These are phyloP conservation scores for Leptonema lineaticorne DNA, from an alignment of 1,140 invertebrate species.

Conservation along the genomic window DNA sequence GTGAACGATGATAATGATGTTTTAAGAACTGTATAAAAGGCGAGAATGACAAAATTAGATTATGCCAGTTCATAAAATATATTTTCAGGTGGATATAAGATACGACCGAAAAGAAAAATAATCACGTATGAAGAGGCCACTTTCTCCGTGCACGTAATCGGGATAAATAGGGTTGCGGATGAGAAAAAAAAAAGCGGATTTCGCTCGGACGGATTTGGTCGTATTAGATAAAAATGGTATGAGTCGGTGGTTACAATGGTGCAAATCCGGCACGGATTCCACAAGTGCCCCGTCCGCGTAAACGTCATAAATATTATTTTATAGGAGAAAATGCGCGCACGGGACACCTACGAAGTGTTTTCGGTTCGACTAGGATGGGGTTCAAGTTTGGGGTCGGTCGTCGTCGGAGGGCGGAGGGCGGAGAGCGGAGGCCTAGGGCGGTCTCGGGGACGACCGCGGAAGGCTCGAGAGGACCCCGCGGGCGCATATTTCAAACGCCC, in stretches of 20 bases:
- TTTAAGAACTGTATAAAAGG: neutral
- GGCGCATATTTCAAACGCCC: neutral
- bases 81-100: neutral
- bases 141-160: no score
- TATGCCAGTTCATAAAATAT: neutral
- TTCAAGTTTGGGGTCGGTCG: no score
- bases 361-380: neutral
- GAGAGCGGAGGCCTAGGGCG: neutral
- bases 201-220: constrained; percentile 5
- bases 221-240: no score
- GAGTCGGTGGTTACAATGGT: neutral
- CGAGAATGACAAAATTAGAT: neutral
- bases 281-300: constrained; percentile 38
- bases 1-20: neutral
- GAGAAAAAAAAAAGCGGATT: constrained; percentile 4
- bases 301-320: constrained; percentile 43
- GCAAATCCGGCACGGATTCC: constrained; percentile 16
- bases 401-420: constrained; percentile 1
- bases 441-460: neutral
- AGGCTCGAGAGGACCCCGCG: neutral
- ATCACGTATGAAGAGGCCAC: neutral
- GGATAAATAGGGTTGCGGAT: constrained; percentile 7
- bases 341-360: constrained; percentile 22
- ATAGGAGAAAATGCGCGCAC: constrained; percentile 32
- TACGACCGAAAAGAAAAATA: neutral